Base-by-base conservation (phyloP, 2,113 vertebrate species). In the Ancistrus triradiatus region DNA sequence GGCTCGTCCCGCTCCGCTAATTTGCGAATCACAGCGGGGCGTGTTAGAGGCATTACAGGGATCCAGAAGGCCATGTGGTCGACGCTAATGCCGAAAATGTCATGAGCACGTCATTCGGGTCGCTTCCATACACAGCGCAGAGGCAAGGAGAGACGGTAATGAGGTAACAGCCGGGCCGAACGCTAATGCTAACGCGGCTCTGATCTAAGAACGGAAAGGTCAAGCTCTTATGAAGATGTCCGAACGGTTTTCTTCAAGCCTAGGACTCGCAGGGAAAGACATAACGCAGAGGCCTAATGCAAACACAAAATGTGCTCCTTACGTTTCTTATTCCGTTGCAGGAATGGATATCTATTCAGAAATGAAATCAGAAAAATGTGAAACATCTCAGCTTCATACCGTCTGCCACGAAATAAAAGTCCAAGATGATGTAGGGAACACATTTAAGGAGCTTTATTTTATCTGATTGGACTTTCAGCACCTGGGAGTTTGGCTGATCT, bases 41-140 rank as follows among this genome's bases (percentile, higher is more conserved):
- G 42, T 49, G 59, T 63, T 57, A 27, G 48, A 53, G 19, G 59
- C 46, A 63, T 69, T 69, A 68, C 22, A 24, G 8, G 7, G 11
- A 47, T 35, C 58, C 60, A 62, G 60, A 42, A 57, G 59, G 59
- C 67, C 67, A 63, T 69, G 59, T 69, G 67, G 50, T 57, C 43
- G n/a, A 19, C 4, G 21, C 21, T 69, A 62, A 69, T 69, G 67
- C 24, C 42, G 57, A 19, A 62, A 56, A 62, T 56, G 67, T 31
- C 59, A 57, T 56, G 37, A 11, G 14, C 25, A 14, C 7, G 31
- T 43, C 3, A 33, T 56, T 24, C 28, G 28, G n/a, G 38, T 46
- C 38, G 7, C 27, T 46, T 11, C 44, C 17, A 63, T 21, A 28
- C 17, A 21, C 17, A 4, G 15, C 15, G 21, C 19, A n/a, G 13